Percentiles rank a stretch among this genome's conserved stretches.
Evolutionary conservation across 1,140 invertebrate genomes (phyloP).

Genomic region (Macrosteles quadrilineatus): DNA sequence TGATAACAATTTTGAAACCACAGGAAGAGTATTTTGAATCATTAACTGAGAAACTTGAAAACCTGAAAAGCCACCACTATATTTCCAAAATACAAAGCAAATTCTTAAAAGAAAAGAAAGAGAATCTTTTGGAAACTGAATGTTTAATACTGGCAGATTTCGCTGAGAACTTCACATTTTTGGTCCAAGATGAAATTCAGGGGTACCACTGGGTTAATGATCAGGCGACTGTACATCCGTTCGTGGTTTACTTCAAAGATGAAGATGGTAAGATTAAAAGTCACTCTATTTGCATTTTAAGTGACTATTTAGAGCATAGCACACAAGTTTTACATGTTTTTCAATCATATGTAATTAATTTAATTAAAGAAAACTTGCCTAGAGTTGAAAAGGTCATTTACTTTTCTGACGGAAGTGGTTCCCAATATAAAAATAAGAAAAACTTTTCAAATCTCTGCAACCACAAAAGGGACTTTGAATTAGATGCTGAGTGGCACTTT

Average conservation of each 20-base stretch:
- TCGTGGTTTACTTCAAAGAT: slow-evolving; percentile 35
- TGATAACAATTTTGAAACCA: slow-evolving; percentile 31
- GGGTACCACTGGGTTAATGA: slow-evolving; percentile 41
- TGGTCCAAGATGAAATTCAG: slow-evolving; percentile 43
- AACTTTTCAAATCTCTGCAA: slow-evolving; percentile 46
- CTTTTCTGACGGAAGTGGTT: slow-evolving; percentile 45
- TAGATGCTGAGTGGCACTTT: slow-evolving; percentile 47
- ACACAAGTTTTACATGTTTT: slow-evolving; percentile 37
- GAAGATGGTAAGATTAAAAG: slow-evolving; percentile 17
- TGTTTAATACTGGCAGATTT: slow-evolving; percentile 40
- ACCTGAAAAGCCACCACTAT: slow-evolving; percentile 29
- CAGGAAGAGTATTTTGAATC: slow-evolving; percentile 33
- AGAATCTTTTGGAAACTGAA: slow-evolving; percentile 28
- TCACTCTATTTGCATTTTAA: slow-evolving; percentile 31
- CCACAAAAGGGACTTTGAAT: slow-evolving; percentile 44
- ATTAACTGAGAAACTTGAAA: slow-evolving; percentile 21
- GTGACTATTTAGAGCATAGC: slow-evolving; percentile 38
- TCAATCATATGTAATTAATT: slow-evolving; percentile 16
- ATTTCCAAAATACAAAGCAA: slow-evolving; percentile 29
- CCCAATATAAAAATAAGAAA: slow-evolving; percentile 47
- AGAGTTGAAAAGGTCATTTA: no score
- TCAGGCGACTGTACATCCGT: slow-evolving; percentile 44
- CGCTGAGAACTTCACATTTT: slow-evolving; percentile 43
- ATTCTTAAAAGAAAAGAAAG: slow-evolving; percentile 26
- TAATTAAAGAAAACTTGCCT: slow-evolving; percentile 27